phyloP scores from a whole-genome alignment of 2,113 vertebrate species.

The Ardeotis arabs region DNA sequence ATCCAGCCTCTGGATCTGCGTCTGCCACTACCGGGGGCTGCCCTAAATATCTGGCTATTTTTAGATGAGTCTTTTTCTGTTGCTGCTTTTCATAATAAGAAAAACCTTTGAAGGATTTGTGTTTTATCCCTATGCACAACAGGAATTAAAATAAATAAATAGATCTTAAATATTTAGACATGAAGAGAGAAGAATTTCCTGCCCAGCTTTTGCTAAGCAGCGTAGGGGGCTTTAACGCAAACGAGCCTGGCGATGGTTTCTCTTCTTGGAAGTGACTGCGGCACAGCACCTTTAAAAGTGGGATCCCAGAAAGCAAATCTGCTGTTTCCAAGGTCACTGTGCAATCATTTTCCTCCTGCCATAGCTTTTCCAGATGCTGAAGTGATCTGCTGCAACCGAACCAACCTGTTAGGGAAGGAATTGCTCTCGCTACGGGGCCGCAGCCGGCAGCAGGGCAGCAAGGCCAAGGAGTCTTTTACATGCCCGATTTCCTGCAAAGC shows the following conservation, averaged over 20 bases:
- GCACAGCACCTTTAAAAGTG: constrained; percentile 8
- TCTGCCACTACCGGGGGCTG: constrained; percentile 21
- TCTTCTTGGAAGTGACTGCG: not conserved
- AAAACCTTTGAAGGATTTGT: constrained; percentile 64
- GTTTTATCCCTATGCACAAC: constrained; percentile 57
- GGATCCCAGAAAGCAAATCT: not conserved
- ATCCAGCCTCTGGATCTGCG: constrained; percentile 1
- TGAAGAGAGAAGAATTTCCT: constrained; percentile 60
- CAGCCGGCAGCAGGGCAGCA: not conserved
- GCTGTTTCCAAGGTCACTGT: not conserved
- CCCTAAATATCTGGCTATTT: constrained; percentile 61
- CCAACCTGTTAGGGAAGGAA: not conserved
- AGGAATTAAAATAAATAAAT: constrained; percentile 68
- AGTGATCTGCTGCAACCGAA: not conserved
- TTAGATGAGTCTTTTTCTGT: constrained; percentile 11
- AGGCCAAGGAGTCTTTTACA: not conserved
- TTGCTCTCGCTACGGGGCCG: not conserved
- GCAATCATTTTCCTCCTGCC: not conserved
- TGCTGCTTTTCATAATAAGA: constrained; percentile 48
- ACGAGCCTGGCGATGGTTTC: not conserved
- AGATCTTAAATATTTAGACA: constrained; percentile 51
- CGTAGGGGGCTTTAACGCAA: constrained; percentile 35
- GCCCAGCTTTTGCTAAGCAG: not conserved
- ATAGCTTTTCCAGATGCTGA: not conserved
- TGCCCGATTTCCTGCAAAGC: not conserved